Conservation (phyloP, 2,797 vertebrate species). For the Sebastolobus altivelis region DNA sequence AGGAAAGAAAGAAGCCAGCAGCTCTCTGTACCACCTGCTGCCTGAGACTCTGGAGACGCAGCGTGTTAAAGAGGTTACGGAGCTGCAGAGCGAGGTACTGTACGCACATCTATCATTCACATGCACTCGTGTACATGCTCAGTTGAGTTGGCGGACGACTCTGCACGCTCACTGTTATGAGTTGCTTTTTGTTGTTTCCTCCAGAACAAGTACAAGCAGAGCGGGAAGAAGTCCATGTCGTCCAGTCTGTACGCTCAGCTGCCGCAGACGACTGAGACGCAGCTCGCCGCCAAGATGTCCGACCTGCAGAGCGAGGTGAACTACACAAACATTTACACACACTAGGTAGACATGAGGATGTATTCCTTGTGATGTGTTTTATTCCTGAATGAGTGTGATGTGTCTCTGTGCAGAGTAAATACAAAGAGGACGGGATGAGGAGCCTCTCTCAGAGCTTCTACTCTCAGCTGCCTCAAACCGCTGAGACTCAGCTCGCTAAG, state of each 20-base stretch:
- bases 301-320: slow-evolving; percentile 87
- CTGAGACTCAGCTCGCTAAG: slow-evolving; percentile 81
- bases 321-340: not conserved
- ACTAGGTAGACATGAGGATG: too few relatives aligned
- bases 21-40: slow-evolving; percentile 88
- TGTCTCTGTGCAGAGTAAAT: slow-evolving; percentile 85
- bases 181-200: not conserved
- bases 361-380: too few relatives aligned
- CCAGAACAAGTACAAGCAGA: slow-evolving; percentile 73
- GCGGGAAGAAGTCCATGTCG: slow-evolving; percentile 53
- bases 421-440: slow-evolving; percentile 86
- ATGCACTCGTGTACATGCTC: slow-evolving; percentile 4
- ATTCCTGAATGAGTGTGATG: too few relatives aligned
- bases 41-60: slow-evolving; percentile 91
- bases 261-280: slow-evolving; percentile 76
- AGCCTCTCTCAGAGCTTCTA: slow-evolving; percentile 87
- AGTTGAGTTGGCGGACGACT: too few relatives aligned
- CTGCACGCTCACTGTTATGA: too few relatives aligned
- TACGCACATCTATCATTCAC: slow-evolving; percentile 36
- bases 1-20: slow-evolving; percentile 83
- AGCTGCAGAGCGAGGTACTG: slow-evolving; percentile 92
- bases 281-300: slow-evolving; percentile 75
- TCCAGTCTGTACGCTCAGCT: slow-evolving; percentile 78
- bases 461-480: slow-evolving; percentile 89
- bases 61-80: slow-evolving; percentile 85